Percentiles rank a stretch among this genome's conserved stretches.
Conservation (phyloP, 1,140 invertebrate species). For the Pachypsylla venusta region DNA sequence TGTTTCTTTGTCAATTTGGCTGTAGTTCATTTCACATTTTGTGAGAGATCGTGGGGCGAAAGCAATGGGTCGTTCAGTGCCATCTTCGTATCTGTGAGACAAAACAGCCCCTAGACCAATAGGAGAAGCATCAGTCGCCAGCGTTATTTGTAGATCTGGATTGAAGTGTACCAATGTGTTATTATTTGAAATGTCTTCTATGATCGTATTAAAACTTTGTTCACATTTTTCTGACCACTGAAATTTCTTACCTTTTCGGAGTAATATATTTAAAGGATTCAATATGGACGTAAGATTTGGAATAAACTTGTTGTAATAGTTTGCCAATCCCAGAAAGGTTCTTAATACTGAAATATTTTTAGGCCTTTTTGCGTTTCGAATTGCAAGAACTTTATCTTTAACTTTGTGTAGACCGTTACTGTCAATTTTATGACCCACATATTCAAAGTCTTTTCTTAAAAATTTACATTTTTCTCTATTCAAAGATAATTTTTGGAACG, state of each 20-base stretch:
- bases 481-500: background rate
- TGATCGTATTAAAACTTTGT: constrained; percentile 22
- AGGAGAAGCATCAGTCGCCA: constrained; percentile 23
- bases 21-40: constrained; percentile 30
- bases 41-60: constrained; percentile 30
- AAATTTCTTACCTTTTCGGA: constrained; percentile 1
- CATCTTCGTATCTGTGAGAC: constrained; percentile 19
- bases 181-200: constrained; percentile 16
- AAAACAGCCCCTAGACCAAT: constrained; percentile 25
- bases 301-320: constrained; percentile 14
- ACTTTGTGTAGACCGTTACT: constrained; percentile 5
- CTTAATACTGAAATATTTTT: constrained; percentile 6
- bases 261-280: constrained; percentile 13
- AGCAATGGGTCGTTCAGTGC: constrained; percentile 19
- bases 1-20: constrained; percentile 35
- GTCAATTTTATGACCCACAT: constrained; percentile 9
- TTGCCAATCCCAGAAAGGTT: constrained; percentile 6
- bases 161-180: constrained; percentile 21
- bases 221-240: constrained; percentile 21
- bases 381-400: background rate
- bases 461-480: background rate
- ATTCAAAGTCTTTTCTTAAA: no score
- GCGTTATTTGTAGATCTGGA: constrained; percentile 14
- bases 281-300: constrained; percentile 12
- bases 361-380: no score